Evolutionary conservation across 2,888 invertebrate genomes (phyloP), one percentile per base, ranked within the genome.

Genomic region (Meteorus colon): DNA sequence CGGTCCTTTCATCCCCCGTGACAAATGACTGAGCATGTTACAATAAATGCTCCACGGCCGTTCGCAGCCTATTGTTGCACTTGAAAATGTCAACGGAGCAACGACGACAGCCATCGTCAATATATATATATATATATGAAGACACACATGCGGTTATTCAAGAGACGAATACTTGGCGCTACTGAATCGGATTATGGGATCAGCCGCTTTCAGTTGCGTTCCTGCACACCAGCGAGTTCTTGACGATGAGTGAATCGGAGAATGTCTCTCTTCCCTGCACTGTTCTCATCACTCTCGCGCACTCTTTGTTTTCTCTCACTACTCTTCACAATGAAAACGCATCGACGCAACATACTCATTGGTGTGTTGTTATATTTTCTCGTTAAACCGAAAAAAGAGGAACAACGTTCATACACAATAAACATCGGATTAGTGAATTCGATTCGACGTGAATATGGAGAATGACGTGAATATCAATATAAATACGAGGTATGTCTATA

Each of bases 121-220:
- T 70, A 41, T 75, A 65, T 41, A 62, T 62, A 60, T 45, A 45
- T 19, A n/a, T 19, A 29, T 19, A 24, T 24, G 24, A 24, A 24
- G 24, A 24, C 24, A 24, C 24, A 24, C 24, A 24, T 1, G 24
- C 16, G 19, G 16, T 29, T 29, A 51, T 5, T 60, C 16, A 34
- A 77, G 68, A 75, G 75, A 75, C 77, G 79, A 55, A 81, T 84
- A 81, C 80, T 37, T 74, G 77, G 85, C 78, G 81, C 78, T 82
- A 77, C 79, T 82, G 85, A 88, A 88, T 88, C 88, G 86, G 89
- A 89, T 89, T 89, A 87, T 84, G 80, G 84, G 85, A 87, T 88
- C 86, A 86, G 80, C 68, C 72, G 81, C 51, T 27, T 73, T 66
- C 1, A 41, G 68, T 60, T 69, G 68, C 74, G 60, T 72, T 75